Evolutionary conservation across 2,888 invertebrate species (phyloP).

Genomic region (Cheilosia scutellata): DNA sequence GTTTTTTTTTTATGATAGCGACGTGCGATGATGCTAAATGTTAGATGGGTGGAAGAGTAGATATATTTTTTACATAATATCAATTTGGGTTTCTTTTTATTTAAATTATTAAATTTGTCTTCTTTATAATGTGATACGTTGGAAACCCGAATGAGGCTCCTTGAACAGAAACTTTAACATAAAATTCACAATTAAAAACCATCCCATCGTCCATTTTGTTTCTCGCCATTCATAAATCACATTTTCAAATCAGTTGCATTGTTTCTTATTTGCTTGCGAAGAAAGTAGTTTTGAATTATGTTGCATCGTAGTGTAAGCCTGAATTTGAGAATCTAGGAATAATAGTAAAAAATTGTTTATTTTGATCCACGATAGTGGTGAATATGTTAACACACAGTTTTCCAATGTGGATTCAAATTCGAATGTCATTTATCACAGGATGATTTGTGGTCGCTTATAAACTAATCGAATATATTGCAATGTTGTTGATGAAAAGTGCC

Average conservation of each 20-base stretch:
- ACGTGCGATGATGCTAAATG: constrained; percentile 6
- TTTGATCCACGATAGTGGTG: too few relatives aligned
- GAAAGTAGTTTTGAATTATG: constrained; percentile 45
- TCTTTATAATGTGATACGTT: constrained; percentile 60
- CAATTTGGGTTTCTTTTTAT: neutral
- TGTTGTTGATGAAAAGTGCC: too few relatives aligned
- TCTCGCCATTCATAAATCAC: neutral
- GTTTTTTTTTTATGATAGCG: constrained; percentile 15
- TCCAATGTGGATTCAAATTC: too few relatives aligned
- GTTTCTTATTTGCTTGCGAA: neutral
- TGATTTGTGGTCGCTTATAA: too few relatives aligned
- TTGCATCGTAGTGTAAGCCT: constrained; percentile 8
- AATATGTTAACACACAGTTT: too few relatives aligned
- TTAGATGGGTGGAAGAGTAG: constrained; percentile 7
- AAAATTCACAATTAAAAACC: constrained; percentile 26
- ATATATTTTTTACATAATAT: constrained; percentile 17
- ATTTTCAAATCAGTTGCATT: neutral
- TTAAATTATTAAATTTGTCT: constrained; percentile 24
- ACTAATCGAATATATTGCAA: too few relatives aligned
- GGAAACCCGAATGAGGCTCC: constrained; percentile 65
- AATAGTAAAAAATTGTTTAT: too few relatives aligned
- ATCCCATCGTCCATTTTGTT: constrained; percentile 5
- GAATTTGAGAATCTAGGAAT: neutral
- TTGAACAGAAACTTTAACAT: constrained; percentile 14
- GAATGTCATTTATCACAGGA: too few relatives aligned